Base-by-base conservation (phyloP, 2,113 vertebrate species). In the Antigone vipio region DNA sequence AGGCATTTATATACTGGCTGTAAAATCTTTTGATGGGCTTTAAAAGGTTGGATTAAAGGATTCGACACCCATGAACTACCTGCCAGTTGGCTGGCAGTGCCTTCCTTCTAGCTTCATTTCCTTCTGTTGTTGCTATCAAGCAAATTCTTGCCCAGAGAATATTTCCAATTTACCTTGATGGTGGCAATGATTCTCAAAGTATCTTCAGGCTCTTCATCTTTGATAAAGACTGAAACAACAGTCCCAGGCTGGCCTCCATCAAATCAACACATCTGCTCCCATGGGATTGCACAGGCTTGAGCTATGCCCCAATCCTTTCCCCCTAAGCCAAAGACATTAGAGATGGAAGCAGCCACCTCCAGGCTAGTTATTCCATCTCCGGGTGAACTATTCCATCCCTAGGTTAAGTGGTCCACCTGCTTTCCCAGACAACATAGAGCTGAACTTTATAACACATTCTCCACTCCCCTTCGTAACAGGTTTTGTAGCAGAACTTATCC, bases 11-110 rank as follows among this genome's bases (percentile, higher is more conserved):
- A 60, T 18, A 45, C 47, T 62, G 49, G 22, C n/a, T 93, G 66
- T 62, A 85, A 92, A 95, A 88, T 60, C 40, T 94, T 95, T 77
- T 94, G 56, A 92, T 91, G 91, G 80, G 56, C 42, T 89, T 87
- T 91, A 74, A 81, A 95, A 91, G 42, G 68, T 58, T 95, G 56
- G 34, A 91, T 93, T 94, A 95, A 92, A 90, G 47, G 40, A 91
- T 94, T 68, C 91, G 86, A 93, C 69, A 87, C 22, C 60, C 42
- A 15, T 53, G 66, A 89, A 85, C 64, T 87, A 85, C 87, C 80
- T 91, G 64, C 76, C 83, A 93, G 53, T 29, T 93, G 85, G 72
- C 52, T 91, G 69, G 52, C 32, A 32, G 44, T 49, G 15, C 69
- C 44, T 77, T 87, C 69, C 47, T 77, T 87, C 62, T 56, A 87